Evolutionary conservation across 2,113 vertebrate species (phyloP).

Genomic region (Sylvicapra grimmia): DNA sequence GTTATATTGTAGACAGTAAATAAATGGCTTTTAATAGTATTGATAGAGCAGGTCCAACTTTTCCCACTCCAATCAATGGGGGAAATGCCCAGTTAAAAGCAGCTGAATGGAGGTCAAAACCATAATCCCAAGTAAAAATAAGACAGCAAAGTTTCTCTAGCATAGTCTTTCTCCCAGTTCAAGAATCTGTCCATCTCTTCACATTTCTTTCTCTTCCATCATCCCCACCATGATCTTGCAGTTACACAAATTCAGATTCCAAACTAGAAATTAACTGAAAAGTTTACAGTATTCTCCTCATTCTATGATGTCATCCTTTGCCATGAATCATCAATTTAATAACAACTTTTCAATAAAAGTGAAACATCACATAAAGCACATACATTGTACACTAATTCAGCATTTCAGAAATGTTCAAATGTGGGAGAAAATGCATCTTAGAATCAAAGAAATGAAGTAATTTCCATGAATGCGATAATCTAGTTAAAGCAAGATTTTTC

Average conservation of each 20-base stretch:
- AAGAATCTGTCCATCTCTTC: background rate
- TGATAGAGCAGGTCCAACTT: background rate
- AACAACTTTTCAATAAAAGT: background rate
- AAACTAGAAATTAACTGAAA: conserved; percentile 23
- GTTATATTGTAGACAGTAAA: background rate
- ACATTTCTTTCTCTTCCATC: background rate
- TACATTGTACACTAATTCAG: background rate
- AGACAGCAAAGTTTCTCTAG: background rate
- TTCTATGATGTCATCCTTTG: conserved; percentile 4
- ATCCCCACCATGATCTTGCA: background rate
- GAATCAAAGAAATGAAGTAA: conserved; percentile 42
- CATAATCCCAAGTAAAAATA: background rate
- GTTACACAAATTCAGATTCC: background rate
- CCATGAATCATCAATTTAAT: conserved; percentile 19
- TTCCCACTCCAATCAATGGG: background rate
- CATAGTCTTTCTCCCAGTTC: background rate
- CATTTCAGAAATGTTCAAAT: conserved; percentile 42
- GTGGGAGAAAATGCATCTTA: background rate
- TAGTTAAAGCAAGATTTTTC: conserved; percentile 20
- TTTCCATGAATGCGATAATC: background rate
- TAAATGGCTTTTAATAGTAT: background rate
- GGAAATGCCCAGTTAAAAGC: background rate
- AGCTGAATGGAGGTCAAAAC: background rate
- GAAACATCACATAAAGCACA: background rate
- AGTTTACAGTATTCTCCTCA: background rate